Base-by-base conservation (phyloP, 64 coral and sea anemone species). In the Anthopleura sola region DNA sequence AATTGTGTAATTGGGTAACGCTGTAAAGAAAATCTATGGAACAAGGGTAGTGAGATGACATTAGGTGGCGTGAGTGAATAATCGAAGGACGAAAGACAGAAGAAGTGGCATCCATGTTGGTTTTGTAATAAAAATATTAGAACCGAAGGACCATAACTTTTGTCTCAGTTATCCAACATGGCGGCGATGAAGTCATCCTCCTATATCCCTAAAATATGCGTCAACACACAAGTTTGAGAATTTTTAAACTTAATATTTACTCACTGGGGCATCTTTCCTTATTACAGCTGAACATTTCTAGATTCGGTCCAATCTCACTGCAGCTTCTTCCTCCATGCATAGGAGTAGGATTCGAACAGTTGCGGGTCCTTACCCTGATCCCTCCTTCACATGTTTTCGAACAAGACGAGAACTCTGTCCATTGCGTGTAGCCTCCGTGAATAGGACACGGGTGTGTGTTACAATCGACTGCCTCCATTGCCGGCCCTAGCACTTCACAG, bases 361-460 rank as follows among this genome's bases (percentile, higher is more conserved):
- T 47, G 84, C 94, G 84, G 47, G 80, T 90, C 50, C 87, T 97
- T 0, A 93, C 36, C 32, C 37, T 89, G 2, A 84, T 83, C 29
- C 94, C 94, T 86, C 60, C 88, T n/a, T 89, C 94, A 57, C 94
- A 97, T 5, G 94, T 56, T 68, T 83, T 86, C 1, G 90, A 88
- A 36, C 94, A 97, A 64, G 46, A 31, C 6, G 90, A 86, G 84
- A 88, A 97, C 21, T 64, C 80, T n/a, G 90, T 83, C 94, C 94
- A 97, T 40, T 66, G 20, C 1, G 87, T 84, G 46, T 97, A 97
- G 13, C 71, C 90, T 13, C 94, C 94, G 36, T 92, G 39, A 47
- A 97, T 92, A 23, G 94, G 94, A 57, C 94, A 97, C 2, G 83
- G 90, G 14, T 92, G 40, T 38, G 84, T 84, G 44, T 93, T 97